Evolutionary conservation across 1,140 invertebrate genomes (phyloP).

Genomic region (Conus betulinus): DNA sequence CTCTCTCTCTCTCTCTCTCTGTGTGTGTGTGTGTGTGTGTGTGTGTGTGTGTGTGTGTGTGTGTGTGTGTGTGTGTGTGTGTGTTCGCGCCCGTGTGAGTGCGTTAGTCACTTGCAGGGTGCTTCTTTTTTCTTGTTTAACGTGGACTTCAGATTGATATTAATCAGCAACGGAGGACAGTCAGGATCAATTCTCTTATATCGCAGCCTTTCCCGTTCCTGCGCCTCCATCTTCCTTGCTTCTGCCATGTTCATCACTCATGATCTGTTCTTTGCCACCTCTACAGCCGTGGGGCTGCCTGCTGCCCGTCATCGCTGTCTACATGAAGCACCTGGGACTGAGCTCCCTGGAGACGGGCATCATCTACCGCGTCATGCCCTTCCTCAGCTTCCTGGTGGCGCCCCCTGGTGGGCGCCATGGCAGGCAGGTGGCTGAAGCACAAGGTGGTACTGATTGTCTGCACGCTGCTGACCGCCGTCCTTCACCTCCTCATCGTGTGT

Average conservation of each 20-base stretch:
- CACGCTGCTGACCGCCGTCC: slow-evolving; percentile 53
- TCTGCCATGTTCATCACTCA: background rate
- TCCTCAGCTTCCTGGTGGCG: slow-evolving; percentile 42
- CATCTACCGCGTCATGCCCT: slow-evolving; percentile 50
- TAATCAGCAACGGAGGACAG: no score
- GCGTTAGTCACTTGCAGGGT: no score
- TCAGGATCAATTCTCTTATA: no score
- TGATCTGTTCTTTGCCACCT: background rate
- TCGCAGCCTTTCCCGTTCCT: background rate
- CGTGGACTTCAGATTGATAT: no score
- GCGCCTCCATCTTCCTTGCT: background rate
- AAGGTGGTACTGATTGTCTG: slow-evolving; percentile 46
- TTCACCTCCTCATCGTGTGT: slow-evolving; percentile 59
- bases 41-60: no score
- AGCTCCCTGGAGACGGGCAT: slow-evolving; percentile 42
- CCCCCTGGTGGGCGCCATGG: slow-evolving; percentile 42
- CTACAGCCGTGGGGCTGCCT: slow-evolving; percentile 47
- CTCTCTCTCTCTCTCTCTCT: no score
- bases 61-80: no score
- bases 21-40: no score
- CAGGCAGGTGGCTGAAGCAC: slow-evolving; percentile 45
- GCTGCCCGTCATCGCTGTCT: slow-evolving; percentile 44
- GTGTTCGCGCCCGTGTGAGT: no score
- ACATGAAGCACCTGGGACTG: slow-evolving; percentile 50
- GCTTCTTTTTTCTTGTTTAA: no score